Base-by-base conservation (phyloP, 2,113 vertebrate species). In the Lagopus leucura region DNA sequence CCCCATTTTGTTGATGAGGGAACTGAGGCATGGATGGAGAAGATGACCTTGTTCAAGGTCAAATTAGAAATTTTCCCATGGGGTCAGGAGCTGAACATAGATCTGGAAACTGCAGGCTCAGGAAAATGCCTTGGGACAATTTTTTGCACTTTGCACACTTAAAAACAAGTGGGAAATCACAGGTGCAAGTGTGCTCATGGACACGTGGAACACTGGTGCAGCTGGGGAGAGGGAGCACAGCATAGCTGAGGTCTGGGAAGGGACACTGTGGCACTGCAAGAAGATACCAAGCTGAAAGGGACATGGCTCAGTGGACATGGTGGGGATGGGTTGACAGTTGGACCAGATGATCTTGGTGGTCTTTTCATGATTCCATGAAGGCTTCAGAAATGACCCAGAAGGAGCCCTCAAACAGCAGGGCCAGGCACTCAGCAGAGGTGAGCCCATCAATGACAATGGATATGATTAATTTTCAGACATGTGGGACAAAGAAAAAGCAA, bases 31-130 rank as follows among this genome's bases (percentile, higher is more conserved):
- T 3, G 0, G 69, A 36, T 50, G 65, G 4, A 69, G 52, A 10
- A 60, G 40, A 34, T 47, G 88, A 90, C 88, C 57, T 97, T 95
- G 82, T 30, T 77, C 79, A 95, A 95, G 91, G 95, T 94, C 90
- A 88, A 76, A 24, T 36, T 45, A 17, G 57, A 48, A 86, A 28
- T 32, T 58, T 54, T 58, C 69, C 40, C 65, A 27, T 42, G 54
- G 36, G 14, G 0, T 27, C 6, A 32, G 63, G 36, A 50, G 28
- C 40, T 66, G 63, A 69, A 34, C 36, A 7, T n/a, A 38, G n/a
- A 42, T 9, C 13, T 69, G 28, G 70, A 86, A 73, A 34, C 38
- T 11, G 27, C 27, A 11, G 18, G 21, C 12, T 73, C n/a, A 9
- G 54, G 4, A 11, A 76, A 79, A 57, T 12, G 21, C 48, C 4